Evolutionary conservation across 2,888 invertebrate species (phyloP).

Genomic region (Unio delphinus): DNA sequence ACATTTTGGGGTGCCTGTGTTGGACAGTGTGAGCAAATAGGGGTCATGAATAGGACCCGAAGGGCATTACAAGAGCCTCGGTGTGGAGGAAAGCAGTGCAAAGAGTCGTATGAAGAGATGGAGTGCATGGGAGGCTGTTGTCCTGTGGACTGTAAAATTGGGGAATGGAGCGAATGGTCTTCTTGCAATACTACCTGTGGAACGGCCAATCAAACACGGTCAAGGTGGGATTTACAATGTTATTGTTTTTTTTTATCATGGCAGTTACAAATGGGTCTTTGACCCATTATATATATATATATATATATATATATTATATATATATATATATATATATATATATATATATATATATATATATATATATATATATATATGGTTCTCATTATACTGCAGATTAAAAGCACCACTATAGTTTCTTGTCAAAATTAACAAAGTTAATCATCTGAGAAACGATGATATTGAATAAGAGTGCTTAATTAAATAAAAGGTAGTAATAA

Average conservation of each 20-base stretch:
- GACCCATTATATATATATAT: too few species aligned
- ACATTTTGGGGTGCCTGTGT: constrained; percentile 40
- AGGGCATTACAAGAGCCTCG: constrained; percentile 22
- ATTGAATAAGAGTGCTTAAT: too few species aligned
- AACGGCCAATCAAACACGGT: constrained; percentile 75
- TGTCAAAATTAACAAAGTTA: too few species aligned
- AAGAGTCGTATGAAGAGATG: constrained; percentile 13
- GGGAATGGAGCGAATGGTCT: constrained; percentile 79
- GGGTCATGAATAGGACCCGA: constrained; percentile 24
- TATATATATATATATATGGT: too few species aligned
- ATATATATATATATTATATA: too few species aligned
- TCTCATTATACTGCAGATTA: too few species aligned
- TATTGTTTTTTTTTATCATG: neutral
- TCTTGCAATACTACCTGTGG: constrained; percentile 75
- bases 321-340: too few species aligned
- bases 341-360: too few species aligned
- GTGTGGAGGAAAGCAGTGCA: constrained; percentile 44
- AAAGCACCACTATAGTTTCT: too few species aligned
- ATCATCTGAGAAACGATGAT: too few species aligned
- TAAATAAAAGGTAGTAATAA: too few species aligned
- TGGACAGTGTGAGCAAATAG: constrained; percentile 46
- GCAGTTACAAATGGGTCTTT: too few species aligned
- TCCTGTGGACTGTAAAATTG: constrained; percentile 78
- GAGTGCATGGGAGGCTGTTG: constrained; percentile 68
- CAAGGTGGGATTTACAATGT: constrained; percentile 7